A percentile compares a stretch with the other conserved stretches of the same genome.
These are phyloP conservation scores for Petrocephalus schoutedeni DNA, from an alignment of 2,797 vertebrate genomes.

Conservation along the genomic window DNA sequence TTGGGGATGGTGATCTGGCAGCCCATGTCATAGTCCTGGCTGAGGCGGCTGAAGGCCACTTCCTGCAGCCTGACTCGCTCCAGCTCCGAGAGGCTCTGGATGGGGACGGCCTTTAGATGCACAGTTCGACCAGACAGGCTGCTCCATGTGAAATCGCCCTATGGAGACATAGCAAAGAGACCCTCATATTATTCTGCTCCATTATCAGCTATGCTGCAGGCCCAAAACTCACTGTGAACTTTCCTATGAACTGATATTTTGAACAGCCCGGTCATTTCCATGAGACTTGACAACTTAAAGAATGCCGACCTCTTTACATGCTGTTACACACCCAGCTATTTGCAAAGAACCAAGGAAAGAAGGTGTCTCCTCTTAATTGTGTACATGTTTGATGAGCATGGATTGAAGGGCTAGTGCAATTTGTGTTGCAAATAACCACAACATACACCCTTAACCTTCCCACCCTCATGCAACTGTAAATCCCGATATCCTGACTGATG, in stretches of 20 bases:
- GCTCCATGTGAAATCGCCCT: slow-evolving; percentile 96
- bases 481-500: not conserved
- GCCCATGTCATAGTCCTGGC: slow-evolving; percentile 82
- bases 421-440: not conserved
- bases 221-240: not conserved
- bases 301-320: not conserved
- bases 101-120: slow-evolving; percentile 81
- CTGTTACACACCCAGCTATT: not conserved
- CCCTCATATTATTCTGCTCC: slow-evolving; percentile 27
- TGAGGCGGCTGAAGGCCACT: slow-evolving; percentile 83
- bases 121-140: slow-evolving; percentile 82
- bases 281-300: not conserved
- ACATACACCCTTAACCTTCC: not conserved
- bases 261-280: not conserved
- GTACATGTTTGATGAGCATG: not conserved
- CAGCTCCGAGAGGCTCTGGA: slow-evolving; percentile 93
- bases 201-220: not conserved
- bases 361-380: not conserved
- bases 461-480: not conserved
- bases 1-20: slow-evolving; percentile 96
- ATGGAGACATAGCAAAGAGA: slow-evolving; percentile 34
- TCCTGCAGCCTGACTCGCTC: slow-evolving; percentile 88
- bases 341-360: not conserved
- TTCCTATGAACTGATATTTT: not conserved
- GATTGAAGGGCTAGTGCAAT: not conserved